Base-by-base conservation (phyloP, 53 echinoderm and acorn worm species). In the Apostichopus leukothele region DNA sequence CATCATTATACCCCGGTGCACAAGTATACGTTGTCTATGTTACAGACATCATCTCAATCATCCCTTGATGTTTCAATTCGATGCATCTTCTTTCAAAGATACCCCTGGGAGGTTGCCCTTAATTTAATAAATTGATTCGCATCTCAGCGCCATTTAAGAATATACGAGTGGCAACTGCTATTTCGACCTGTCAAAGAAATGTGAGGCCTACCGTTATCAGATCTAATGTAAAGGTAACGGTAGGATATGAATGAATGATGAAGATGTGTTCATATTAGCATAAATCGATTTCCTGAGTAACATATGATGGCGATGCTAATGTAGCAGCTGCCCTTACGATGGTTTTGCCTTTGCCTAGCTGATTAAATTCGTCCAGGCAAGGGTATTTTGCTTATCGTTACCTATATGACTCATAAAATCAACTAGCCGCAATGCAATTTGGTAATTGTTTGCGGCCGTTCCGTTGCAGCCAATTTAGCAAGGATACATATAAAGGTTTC, bases 111-210 rank as follows among this genome's bases (percentile, higher is more conserved):
- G 39, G n/a, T 52, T 13, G 3, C 51, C 79, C 53, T 50, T 79
- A 79, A 79, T 79, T 79, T 79, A 79, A 51, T 53, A 79, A 19
- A 79, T 79, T 53, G 79, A 79, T 79, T 79, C 16, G 39, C 63
- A 63, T 63, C 63, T 13, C 63, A 63, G 4, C 9, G 11, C 63
- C 63, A 63, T 7, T 63, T 63, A 63, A 11, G 63, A 13, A 63
- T 7, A 16, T 13, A 63, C 12, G 63, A 63, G 63, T 16, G 63
- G 16, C 11, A 63, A 11, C 63, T 63, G 63, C 63, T 16, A 16
- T 63, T 63, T 13, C 63, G 7, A 11, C 11, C 63, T 63, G 63
- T 63, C 63, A 13, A 16, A 13, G 11, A 9, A 16, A 63, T 63
- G 63, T 13, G 63, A 63, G 63, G 63, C 63, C 63, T 63, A 63